phyloP scores from a whole-genome alignment of 2,888 invertebrate genomes.

The Oscheius myriophilus region DNA sequence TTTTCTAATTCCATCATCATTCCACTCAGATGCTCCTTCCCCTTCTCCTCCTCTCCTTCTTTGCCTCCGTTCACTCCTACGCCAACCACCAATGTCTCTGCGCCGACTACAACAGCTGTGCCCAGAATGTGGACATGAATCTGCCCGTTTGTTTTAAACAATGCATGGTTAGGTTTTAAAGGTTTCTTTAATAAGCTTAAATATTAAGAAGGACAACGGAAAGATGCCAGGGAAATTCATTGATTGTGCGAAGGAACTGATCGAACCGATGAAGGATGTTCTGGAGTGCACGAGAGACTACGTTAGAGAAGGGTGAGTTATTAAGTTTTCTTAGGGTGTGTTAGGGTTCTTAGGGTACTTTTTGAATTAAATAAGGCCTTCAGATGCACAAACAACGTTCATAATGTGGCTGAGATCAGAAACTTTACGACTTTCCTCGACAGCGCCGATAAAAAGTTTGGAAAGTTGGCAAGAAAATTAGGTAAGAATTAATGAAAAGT shows the following conservation, averaged over 20 bases:
- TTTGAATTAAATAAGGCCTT: too few species aligned
- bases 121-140: background rate
- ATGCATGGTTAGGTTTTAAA: background rate
- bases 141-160: background rate
- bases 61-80: background rate
- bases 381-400: conserved; percentile 12
- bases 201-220: background rate
- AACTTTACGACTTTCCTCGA: background rate
- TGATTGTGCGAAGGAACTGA: background rate
- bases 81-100: conserved; percentile 14
- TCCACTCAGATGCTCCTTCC: background rate
- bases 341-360: too few species aligned
- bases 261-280: background rate
- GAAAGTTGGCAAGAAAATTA: background rate
- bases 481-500: background rate
- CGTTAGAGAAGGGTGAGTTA: conserved; percentile 4
- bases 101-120: conserved; percentile 13
- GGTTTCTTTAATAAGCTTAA: background rate
- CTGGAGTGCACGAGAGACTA: conserved; percentile 5
- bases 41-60: background rate
- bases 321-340: too few species aligned
- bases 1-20: background rate
- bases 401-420: conserved; percentile 9
- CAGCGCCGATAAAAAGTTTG: conserved; percentile 3
- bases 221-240: background rate